Base-by-base conservation (phyloP, 1,140 invertebrate species). In the Brachionus angularis region DNA sequence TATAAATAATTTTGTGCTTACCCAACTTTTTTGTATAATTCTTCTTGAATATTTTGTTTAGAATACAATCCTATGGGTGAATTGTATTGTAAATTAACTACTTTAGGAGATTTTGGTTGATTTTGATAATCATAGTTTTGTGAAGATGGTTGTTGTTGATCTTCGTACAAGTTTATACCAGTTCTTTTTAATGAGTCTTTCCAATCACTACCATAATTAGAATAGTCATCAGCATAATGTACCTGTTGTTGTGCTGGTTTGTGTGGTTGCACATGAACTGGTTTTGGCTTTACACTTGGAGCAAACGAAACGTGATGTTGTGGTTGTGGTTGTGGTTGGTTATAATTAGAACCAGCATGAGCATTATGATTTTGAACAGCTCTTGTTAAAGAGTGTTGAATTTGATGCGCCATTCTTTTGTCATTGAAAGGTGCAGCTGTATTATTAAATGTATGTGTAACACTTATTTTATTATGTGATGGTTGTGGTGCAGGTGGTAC, bases 61-160 rank as follows among this genome's bases (percentile, higher is more conserved):
- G 74, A 75, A 62, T 75, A 75, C 12, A 75, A 47, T 10, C 73
- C 73, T 31, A 75, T 74, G n/a, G 74, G 74, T 21, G 74, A 58
- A 58, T 75, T 75, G 69, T 75, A 75, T 47, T 75, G 74, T 18
- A 71, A 33, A 31, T 74, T 73, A 18, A 67, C 87, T 78, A 91
- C 85, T 33, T 47, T 50, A 31, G 72, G 34, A 31, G n/a, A 16
- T 71, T 67, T 29, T 50, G 49, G 47, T 72, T 58, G 46, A 12
- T 58, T 31, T 39, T 44, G 23, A 42, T 39, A 29, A 53, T 29
- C n/a, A n/a, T 27, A 69, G 23, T 44, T 5, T 23, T 69, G 39
- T 18, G 42, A 14, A 29, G 50, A 29, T 42, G 71, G 42, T 27
- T 72, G 71, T 16, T 44, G 71, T 33, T 72, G 71, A 25, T 58